Base-by-base conservation (phyloP, 2,113 vertebrate species). In the Oenanthe oenanthe region DNA sequence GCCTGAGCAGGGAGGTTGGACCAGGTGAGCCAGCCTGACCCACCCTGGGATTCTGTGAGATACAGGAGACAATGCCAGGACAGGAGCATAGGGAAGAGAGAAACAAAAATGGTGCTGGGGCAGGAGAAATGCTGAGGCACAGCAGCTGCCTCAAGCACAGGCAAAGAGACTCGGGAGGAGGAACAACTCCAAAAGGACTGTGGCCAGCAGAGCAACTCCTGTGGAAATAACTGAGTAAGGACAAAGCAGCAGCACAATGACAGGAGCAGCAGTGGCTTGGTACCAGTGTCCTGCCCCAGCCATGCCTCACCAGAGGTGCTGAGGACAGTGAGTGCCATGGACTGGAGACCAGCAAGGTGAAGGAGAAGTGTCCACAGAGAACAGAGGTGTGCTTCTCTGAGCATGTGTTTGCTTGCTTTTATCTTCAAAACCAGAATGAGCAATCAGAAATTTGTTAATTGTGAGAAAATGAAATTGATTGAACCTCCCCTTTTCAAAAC, bases 291-390 rank as follows among this genome's bases (percentile, higher is more conserved):
- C 57, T 54, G 57, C 0, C 4, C n/a, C 36, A 51, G 3, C 16
- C n/a, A 34, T 0, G 0, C 8, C 54, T 25, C 68, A 38, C 10
- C 43, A 57, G 5, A 45, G 42, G 16, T 5, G 11, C 56, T 0
- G 13, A 47, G 29, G 3, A 6, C 2, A 11, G 38, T 0, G 14
- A 14, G 14, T 6, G 45, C 34, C 6, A 24, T 8, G 43, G 31
- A 24, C 63, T n/a, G 45, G 26, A 73, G 25, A 76, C 4, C 67
- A 77, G n/a, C 43, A 73, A 53, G 45, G 45, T 21, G 17, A 54
- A 67, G 43, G 43, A 45, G 17, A 58, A 63, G 4, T 3, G 15
- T 28, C 38, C 66, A 42, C 15, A 58, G 14, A 73, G 38, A 80
- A 84, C 34, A 13, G 29, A 72, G 17, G 12, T 24, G 10, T 43